Evolutionary conservation across 2,113 vertebrate genomes (phyloP).

Genomic region (Xenopus laevis): DNA sequence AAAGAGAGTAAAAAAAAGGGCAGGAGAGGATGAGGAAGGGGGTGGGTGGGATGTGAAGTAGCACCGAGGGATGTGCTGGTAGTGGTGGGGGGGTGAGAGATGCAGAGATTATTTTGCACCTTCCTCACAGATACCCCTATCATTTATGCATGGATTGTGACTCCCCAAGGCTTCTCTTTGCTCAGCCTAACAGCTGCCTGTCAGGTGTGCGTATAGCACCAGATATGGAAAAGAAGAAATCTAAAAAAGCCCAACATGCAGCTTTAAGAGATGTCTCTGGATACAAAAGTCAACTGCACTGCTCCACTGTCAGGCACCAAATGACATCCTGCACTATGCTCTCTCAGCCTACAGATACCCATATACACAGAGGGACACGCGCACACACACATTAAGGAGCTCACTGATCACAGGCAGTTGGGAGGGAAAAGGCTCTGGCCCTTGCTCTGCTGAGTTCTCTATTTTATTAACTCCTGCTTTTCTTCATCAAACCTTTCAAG

Average conservation of each 20-base stretch:
- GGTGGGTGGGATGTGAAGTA: slow-evolving; percentile 57
- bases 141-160: slow-evolving; percentile 82
- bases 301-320: slow-evolving; percentile 87
- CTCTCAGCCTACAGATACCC: slow-evolving; percentile 65
- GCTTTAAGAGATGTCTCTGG: slow-evolving; percentile 79
- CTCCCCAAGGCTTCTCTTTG: slow-evolving; percentile 74
- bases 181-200: slow-evolving; percentile 78
- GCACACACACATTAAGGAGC: slow-evolving; percentile 60
- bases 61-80: slow-evolving; percentile 46
- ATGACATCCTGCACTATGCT: slow-evolving; percentile 85
- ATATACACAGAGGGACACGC: slow-evolving; percentile 52
- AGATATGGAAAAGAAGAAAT: slow-evolving; percentile 68
- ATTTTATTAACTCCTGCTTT: slow-evolving; percentile 55
- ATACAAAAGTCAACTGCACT: slow-evolving; percentile 86
- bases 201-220: slow-evolving; percentile 83
- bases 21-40: slow-evolving; percentile 67
- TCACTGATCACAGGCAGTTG: slow-evolving; percentile 63
- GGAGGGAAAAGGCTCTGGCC: slow-evolving; percentile 61
- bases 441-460: slow-evolving; percentile 51
- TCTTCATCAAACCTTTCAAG: slow-evolving; percentile 65
- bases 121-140: slow-evolving; percentile 79
- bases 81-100: slow-evolving; percentile 54
- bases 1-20: slow-evolving; percentile 65
- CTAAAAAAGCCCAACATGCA: slow-evolving; percentile 73
- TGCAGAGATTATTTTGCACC: slow-evolving; percentile 75